Conservation (phyloP, 2,888 invertebrate genomes). For the Lacanobia wlatinum region DNA sequence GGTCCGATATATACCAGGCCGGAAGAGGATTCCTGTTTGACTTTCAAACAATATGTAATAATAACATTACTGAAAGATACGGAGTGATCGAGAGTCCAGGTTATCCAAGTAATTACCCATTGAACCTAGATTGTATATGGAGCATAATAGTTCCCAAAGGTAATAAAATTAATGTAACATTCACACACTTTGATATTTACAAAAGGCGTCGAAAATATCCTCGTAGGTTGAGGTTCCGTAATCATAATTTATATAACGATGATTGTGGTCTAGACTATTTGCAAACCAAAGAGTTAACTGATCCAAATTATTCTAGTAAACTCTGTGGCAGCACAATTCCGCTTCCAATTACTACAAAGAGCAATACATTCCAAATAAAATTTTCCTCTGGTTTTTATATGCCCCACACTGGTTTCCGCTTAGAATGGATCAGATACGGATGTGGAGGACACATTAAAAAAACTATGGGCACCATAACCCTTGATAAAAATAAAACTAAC, state of each 20-base stretch:
- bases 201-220: conserved; percentile 43
- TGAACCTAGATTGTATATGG: conserved; percentile 94
- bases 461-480: conserved; percentile 89
- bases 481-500: conserved; percentile 92
- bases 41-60: conserved; percentile 94
- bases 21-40: conserved; percentile 95
- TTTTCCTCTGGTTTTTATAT: conserved; percentile 92
- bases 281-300: conserved; percentile 87
- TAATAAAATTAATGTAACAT: conserved; percentile 95
- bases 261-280: conserved; percentile 92
- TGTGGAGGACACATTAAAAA: conserved; percentile 93
- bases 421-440: conserved; percentile 95
- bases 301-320: conserved; percentile 79
- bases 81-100: conserved; percentile 97
- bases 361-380: conserved; percentile 91
- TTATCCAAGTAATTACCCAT: conserved; percentile 93
- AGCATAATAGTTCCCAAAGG: conserved; percentile 93
- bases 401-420: conserved; percentile 93
- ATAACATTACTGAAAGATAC: conserved; percentile 91
- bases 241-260: neutral
- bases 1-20: conserved; percentile 92
- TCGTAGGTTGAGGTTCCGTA: conserved; percentile 35
- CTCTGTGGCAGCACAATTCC: conserved; percentile 89
- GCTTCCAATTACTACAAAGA: conserved; percentile 89
- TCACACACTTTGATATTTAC: conserved; percentile 93